Percentiles rank a stretch among this genome's conserved stretches.
Conservation (phyloP, 2,797 vertebrate genomes). For the Garrulus glandarius region DNA sequence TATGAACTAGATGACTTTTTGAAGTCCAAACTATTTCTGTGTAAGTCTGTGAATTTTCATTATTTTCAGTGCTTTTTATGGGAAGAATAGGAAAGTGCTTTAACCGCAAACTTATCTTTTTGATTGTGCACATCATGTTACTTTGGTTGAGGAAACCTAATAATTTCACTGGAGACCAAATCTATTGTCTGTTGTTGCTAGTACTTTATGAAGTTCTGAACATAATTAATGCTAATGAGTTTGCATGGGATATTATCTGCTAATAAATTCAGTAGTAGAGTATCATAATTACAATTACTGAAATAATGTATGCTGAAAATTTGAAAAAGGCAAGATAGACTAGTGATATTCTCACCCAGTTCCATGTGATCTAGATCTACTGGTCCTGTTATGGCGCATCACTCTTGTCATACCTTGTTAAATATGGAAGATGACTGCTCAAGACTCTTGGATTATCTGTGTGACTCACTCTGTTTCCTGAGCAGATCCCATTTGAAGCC, state of each 20-base stretch:
- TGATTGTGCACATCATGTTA: neutral
- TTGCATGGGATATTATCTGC: neutral
- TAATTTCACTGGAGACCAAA: neutral
- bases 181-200: neutral
- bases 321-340: neutral
- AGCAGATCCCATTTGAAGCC: neutral
- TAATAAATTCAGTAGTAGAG: neutral
- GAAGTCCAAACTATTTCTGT: neutral
- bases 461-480: neutral
- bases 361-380: neutral
- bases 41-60: neutral
- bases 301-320: neutral
- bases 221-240: neutral
- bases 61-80: neutral
- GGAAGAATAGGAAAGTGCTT: neutral
- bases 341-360: neutral
- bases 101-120: neutral
- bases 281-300: neutral
- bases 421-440: neutral
- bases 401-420: neutral
- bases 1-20: neutral
- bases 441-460: neutral
- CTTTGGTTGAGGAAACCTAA: neutral
- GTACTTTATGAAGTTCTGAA: neutral
- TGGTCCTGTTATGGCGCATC: neutral